Percentiles rank a stretch among this genome's conserved stretches.
phyloP scores from a whole-genome alignment of 2,888 invertebrate species.

The Caenorhabditis wallacei region DNA sequence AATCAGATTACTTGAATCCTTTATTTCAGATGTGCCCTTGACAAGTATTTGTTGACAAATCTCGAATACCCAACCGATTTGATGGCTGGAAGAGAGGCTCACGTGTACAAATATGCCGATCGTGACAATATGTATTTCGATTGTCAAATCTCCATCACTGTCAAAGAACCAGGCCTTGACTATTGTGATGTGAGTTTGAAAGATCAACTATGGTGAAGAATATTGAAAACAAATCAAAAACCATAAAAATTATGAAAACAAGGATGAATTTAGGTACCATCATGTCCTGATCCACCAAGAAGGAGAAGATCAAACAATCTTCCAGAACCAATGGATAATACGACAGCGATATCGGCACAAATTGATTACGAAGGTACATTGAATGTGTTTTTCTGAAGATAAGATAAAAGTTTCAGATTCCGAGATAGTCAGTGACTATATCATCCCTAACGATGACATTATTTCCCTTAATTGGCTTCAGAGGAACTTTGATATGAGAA shows the following conservation, averaged over 20 bases:
- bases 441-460: slow-evolving; percentile 68
- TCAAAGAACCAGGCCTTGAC: slow-evolving; percentile 81
- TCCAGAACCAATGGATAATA: slow-evolving; percentile 21
- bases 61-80: slow-evolving; percentile 81
- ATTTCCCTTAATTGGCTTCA: slow-evolving; percentile 64
- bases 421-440: slow-evolving; percentile 64
- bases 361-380: slow-evolving; percentile 42
- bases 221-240: not conserved
- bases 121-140: slow-evolving; percentile 81
- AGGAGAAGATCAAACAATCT: slow-evolving; percentile 64
- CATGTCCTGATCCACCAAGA: slow-evolving; percentile 80
- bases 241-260: not conserved
- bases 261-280: slow-evolving; percentile 71
- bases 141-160: slow-evolving; percentile 80
- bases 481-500: slow-evolving; percentile 64
- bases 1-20: not conserved
- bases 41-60: slow-evolving; percentile 81
- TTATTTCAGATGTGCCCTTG: slow-evolving; percentile 79
- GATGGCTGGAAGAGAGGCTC: slow-evolving; percentile 81
- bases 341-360: slow-evolving; percentile 13
- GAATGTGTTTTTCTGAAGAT: slow-evolving; percentile 13
- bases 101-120: slow-evolving; percentile 83
- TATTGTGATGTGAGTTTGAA: slow-evolving; percentile 75
- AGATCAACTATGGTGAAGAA: not conserved
- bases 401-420: slow-evolving; percentile 38